Conservation (phyloP, 1,140 invertebrate genomes). For the Pteromalus puparum region DNA sequence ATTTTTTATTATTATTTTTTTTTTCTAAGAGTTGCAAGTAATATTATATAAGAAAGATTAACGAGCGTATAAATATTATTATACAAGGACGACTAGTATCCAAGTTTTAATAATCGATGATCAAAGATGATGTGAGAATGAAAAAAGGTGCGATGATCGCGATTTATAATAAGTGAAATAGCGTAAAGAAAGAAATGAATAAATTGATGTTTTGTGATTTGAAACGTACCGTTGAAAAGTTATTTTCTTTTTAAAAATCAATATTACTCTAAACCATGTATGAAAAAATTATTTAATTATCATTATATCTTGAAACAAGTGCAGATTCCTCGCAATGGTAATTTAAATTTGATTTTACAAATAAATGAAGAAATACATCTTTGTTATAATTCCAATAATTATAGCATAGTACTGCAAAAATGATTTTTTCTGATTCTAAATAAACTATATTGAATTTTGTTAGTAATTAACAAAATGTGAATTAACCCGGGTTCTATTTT, state of each 20-base stretch:
- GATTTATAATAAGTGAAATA: slow-evolving; percentile 49
- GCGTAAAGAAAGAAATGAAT: slow-evolving; percentile 56
- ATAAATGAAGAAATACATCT: too few species aligned
- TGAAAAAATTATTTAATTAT: too few species aligned
- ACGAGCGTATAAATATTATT: slow-evolving; percentile 51
- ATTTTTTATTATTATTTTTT: slow-evolving; percentile 20
- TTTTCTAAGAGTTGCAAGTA: slow-evolving; percentile 16
- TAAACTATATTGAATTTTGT: neutral
- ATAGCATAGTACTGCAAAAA: too few species aligned
- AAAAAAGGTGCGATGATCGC: slow-evolving; percentile 5
- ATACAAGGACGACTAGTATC: slow-evolving; percentile 54
- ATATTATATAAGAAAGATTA: slow-evolving; percentile 46
- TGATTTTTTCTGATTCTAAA: too few species aligned
- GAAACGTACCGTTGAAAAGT: slow-evolving; percentile 34
- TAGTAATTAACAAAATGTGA: neutral
- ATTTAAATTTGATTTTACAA: too few species aligned
- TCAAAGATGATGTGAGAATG: slow-evolving; percentile 37
- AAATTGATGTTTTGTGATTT: slow-evolving; percentile 47
- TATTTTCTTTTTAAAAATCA: neutral
- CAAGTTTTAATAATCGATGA: slow-evolving; percentile 40
- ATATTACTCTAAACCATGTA: too few species aligned
- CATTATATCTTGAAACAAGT: too few species aligned
- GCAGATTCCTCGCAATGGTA: too few species aligned
- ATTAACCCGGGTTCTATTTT: neutral
- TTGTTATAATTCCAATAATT: too few species aligned